Conservation (phyloP, 2,797 vertebrate genomes). For the Poeciliopsis paucimaculata region DNA sequence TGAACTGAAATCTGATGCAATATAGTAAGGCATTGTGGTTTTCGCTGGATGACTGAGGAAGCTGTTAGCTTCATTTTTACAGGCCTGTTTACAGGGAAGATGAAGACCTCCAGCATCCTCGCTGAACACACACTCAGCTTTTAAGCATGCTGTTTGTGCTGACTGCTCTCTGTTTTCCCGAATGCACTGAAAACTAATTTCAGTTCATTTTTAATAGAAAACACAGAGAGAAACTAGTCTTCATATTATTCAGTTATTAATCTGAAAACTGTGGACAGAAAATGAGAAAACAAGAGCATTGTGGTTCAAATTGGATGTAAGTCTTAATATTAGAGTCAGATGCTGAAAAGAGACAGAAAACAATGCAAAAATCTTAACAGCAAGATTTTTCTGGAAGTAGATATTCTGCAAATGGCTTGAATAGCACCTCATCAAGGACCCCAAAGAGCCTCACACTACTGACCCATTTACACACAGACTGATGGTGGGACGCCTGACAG, state of each 20-base stretch:
- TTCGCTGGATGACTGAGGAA: slow-evolving; percentile 50
- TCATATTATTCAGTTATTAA: slow-evolving; percentile 9
- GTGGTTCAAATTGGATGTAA: neutral
- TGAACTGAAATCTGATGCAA: slow-evolving; percentile 51
- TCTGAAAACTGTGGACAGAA: slow-evolving; percentile 2
- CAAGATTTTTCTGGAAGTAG: too few relatives aligned
- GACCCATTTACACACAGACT: too few relatives aligned
- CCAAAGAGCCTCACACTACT: too few relatives aligned
- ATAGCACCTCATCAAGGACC: too few relatives aligned
- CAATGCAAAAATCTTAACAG: neutral
- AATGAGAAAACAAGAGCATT: slow-evolving; percentile 3
- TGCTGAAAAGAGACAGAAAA: neutral
- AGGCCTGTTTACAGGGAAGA: slow-evolving; percentile 62
- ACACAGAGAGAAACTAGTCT: neutral
- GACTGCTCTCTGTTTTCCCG: slow-evolving; percentile 3
- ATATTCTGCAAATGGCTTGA: too few relatives aligned
- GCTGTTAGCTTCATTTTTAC: slow-evolving; percentile 63
- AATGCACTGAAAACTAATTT: slow-evolving; percentile 15
- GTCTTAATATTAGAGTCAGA: neutral
- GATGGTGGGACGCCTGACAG: too few relatives aligned
- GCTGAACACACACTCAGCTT: slow-evolving; percentile 41
- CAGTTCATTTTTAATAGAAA: neutral
- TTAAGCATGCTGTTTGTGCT: slow-evolving; percentile 31
- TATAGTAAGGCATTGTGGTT: slow-evolving; percentile 53
- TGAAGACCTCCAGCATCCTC: slow-evolving; percentile 44